phyloP scores from a whole-genome alignment of 2,797 vertebrate species.

The Luscinia megarhynchos region DNA sequence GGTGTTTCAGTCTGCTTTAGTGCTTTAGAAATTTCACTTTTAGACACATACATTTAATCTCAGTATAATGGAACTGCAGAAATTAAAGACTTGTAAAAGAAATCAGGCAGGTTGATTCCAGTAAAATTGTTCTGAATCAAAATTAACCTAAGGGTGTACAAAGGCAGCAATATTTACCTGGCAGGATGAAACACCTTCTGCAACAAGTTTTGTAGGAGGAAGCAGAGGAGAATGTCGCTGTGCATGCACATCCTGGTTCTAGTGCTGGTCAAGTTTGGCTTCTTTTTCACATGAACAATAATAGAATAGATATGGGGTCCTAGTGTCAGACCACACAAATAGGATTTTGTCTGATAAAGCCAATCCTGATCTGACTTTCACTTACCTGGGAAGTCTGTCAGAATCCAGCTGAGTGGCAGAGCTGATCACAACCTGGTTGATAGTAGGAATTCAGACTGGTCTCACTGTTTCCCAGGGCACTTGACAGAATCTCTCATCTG shows the following conservation, averaged over 20 bases:
- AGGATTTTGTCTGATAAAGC: neutral
- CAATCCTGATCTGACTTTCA: neutral
- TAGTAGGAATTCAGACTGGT: neutral
- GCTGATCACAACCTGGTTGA: neutral
- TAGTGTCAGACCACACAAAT: neutral
- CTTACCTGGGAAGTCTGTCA: neutral
- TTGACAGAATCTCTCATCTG: neutral
- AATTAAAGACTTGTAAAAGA: neutral
- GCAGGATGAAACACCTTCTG: neutral
- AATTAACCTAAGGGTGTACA: neutral
- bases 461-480: neutral
- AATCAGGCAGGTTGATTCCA: neutral
- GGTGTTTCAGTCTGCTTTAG: neutral
- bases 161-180: neutral
- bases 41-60: neutral
- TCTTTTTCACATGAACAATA: neutral
- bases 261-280: neutral
- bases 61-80: neutral
- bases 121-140: neutral
- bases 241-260: fast-evolving
- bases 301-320: neutral
- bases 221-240: neutral
- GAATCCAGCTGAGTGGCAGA: neutral
- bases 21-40: neutral
- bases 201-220: neutral